These are phyloP conservation scores for Synergus itoensis DNA, from an alignment of 2,888 invertebrate genomes.

Conservation along the genomic window DNA sequence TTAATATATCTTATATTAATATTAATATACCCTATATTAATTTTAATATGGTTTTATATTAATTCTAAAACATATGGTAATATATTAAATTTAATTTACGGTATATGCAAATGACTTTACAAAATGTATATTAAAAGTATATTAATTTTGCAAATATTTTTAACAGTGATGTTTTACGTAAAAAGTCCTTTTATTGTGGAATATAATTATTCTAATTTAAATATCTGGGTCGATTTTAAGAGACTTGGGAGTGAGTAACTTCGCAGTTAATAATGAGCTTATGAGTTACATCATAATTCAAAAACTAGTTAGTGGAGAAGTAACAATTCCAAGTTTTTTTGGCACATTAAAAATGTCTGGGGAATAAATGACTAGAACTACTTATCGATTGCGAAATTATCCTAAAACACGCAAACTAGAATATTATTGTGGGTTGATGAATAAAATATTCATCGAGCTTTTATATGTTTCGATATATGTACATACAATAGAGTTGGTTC, in stretches of 20 bases:
- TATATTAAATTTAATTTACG: too few relatives aligned
- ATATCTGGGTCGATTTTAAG: not conserved
- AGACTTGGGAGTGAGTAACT: not conserved
- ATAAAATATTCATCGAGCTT: slow-evolving; percentile 9
- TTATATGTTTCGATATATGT: not conserved
- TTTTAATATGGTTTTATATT: too few relatives aligned
- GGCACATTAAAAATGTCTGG: slow-evolving; percentile 19
- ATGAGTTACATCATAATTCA: slow-evolving; percentile 5
- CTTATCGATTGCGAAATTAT: slow-evolving; percentile 31
- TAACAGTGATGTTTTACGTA: not conserved
- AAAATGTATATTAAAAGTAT: too few relatives aligned
- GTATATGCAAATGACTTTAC: too few relatives aligned
- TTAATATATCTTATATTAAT: too few relatives aligned
- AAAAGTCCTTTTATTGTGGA: not conserved
- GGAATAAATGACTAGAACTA: not conserved
- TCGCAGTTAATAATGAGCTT: not conserved
- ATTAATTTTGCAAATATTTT: too few relatives aligned
- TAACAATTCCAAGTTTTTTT: slow-evolving; percentile 10
- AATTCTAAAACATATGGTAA: too few relatives aligned
- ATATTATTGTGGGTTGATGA: not conserved
- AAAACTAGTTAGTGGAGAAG: not conserved
- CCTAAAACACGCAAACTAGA: slow-evolving; percentile 21
- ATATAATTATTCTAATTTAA: not conserved
- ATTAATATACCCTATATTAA: too few relatives aligned
- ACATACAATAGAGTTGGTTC: not conserved